Evolutionary conservation across 2,888 invertebrate species (phyloP), one percentile per base, ranked within the genome.

Genomic region (Philereme transversata): DNA sequence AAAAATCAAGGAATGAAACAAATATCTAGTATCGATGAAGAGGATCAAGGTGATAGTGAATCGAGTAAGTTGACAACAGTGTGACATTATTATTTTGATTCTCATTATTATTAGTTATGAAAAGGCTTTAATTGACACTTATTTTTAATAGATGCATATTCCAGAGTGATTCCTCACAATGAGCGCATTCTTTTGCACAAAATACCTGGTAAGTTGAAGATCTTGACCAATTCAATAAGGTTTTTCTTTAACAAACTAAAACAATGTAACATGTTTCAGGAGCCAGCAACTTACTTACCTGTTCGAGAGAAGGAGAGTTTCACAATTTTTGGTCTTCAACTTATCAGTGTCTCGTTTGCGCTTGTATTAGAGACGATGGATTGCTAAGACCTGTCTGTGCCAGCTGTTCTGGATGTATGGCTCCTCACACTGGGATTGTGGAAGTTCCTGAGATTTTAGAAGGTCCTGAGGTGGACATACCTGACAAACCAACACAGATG

Each of bases 301-400:
- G 89, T 59, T 48, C 62, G 6, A 74, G 69, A 56, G 77, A 75
- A 60, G 83, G 84, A 2, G 86, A 90, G 53, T 64, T 89, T 22
- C 77, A 85, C 64, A 78, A 82, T 51, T 61, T 81, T 33, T 81
- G 79, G 81, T 72, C 80, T 0, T 41, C 67, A 0, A 61, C 57
- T 3, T 65, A 71, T 9, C 69, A 81, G 3, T 90, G 90, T 64
- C 57, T 85, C 33, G 75, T 89, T 4, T 90, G 90, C 69, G 78
- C 81, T 0, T 90, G 90, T 59, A 64, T 83, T 22, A 72, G 69
- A n/a, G 70, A 77, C 0, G 60, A 68, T 11, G 78, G 78, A 1
- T n/a, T 57, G 8, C 62, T 89, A 9, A 68, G 64, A 41, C 77
- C 87, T 0, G 74, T 83, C 1, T 90, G 90, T 62, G 84, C 81